Evolutionary conservation across 2,113 vertebrate species (phyloP).

Genomic region (Cromileptes altivelis): DNA sequence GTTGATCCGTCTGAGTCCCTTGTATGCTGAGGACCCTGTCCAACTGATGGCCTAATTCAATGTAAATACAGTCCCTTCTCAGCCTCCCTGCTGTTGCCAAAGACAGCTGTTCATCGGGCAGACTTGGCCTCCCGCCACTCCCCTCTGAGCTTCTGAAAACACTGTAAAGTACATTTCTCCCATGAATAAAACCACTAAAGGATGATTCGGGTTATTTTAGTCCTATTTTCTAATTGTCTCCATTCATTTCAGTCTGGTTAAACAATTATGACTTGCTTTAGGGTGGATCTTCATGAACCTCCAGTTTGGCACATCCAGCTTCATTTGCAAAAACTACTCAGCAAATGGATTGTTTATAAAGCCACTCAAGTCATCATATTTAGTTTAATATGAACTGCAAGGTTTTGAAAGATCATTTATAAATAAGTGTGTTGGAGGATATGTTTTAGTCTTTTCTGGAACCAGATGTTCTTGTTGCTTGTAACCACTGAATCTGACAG

Average conservation of each 20-base stretch:
- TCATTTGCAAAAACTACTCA: neutral
- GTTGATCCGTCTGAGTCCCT: constrained; percentile 66
- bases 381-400: neutral
- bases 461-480: neutral
- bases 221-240: neutral
- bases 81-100: constrained; percentile 66
- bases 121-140: constrained; percentile 51
- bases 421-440: neutral
- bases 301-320: neutral
- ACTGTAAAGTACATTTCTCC: constrained; percentile 44
- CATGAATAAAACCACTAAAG: constrained; percentile 38
- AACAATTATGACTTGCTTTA: neutral
- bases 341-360: neutral
- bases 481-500: neutral
- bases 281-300: neutral
- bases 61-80: constrained; percentile 65
- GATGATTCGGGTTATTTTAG: constrained; percentile 15
- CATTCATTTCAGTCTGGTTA: neutral
- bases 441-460: neutral
- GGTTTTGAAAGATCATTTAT: neutral
- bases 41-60: constrained; percentile 72
- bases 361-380: neutral
- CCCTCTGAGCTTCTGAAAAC: constrained; percentile 64
- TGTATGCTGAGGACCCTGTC: constrained; percentile 56
- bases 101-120: constrained; percentile 68